Evolutionary conservation across 2,888 invertebrate species (phyloP).

Genomic region (Brachypalpus laphriformis): DNA sequence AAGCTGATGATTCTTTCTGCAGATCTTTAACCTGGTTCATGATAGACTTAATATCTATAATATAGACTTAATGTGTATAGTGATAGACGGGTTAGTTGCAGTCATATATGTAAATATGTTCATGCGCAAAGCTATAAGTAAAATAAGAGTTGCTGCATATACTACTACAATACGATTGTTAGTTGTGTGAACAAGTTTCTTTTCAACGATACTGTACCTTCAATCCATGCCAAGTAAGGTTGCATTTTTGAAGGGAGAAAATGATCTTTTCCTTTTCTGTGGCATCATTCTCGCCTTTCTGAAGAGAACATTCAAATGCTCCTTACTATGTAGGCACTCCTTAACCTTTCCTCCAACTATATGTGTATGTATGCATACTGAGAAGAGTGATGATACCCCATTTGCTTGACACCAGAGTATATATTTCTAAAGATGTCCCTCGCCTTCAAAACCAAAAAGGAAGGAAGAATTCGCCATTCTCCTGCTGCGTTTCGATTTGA

Average conservation of each 20-base stretch:
- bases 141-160: too few species aligned
- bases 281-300: background rate
- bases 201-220: background rate
- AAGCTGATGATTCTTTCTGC: too few species aligned
- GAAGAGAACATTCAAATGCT: background rate
- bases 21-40: too few species aligned
- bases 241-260: slow-evolving; percentile 22
- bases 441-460: background rate
- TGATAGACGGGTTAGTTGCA: too few species aligned
- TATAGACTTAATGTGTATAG: too few species aligned
- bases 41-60: too few species aligned
- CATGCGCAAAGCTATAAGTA: too few species aligned
- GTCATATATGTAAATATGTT: too few species aligned
- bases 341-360: too few species aligned
- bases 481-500: slow-evolving; percentile 51
- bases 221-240: background rate
- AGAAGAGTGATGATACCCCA: slow-evolving; percentile 15
- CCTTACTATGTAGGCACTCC: background rate
- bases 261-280: background rate
- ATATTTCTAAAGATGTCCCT: slow-evolving; percentile 17
- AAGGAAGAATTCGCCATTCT: background rate
- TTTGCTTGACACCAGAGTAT: background rate
- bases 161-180: too few species aligned
- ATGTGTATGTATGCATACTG: background rate
- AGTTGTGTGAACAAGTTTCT: too few species aligned